Evolutionary conservation across 2,113 vertebrate genomes (phyloP), one percentile per base, ranked within the genome.

Genomic region (Oncorhynchus mykiss): DNA sequence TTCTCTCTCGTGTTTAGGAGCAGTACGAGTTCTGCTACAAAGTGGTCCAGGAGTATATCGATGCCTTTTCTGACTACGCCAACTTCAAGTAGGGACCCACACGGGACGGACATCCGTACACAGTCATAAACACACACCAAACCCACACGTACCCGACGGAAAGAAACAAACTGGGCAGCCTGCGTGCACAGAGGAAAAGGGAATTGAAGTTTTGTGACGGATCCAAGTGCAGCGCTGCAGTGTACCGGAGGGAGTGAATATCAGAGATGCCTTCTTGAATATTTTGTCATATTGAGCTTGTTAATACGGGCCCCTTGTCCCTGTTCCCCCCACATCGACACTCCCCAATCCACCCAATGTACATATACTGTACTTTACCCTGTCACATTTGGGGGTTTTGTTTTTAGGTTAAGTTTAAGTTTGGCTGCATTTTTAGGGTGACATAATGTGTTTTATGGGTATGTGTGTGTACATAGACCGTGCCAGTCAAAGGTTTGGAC

Each of bases 1-100:
- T 68, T 71, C 59, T 66, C 8, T 67, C 25, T 29, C 3, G 70
- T 80, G 59, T 39, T 0, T 91, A 99, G 98, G 98, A 99, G 92
- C 98, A 99, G 95, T 99, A 99, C 69, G 98, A 99, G 91, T 99
- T 99, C 95, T 99, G 98, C 94, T 99, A 99, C 95, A 99, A 97
- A 92, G 97, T 99, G 93, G 97, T 99, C 90, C 98, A 99, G 92
- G 97, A 99, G 82, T 99, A 99, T 27, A 98, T 99, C n/a, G 98
- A 99, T 85, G 98, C 98, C 70, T 99, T 99, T 92, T 99, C 97
- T 84, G 98, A 99, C 91, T 99, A 99, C 76, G 98, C 98, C 94
- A 99, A 99, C 94, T 99, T 99, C 93, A 99, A 99, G 92, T 99
- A 93, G 89, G 85, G 82, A 85, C 73, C 75, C 71, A 64, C 16